Base-by-base conservation (phyloP, 1,140 invertebrate genomes). In the Nilaparvata lugens region DNA sequence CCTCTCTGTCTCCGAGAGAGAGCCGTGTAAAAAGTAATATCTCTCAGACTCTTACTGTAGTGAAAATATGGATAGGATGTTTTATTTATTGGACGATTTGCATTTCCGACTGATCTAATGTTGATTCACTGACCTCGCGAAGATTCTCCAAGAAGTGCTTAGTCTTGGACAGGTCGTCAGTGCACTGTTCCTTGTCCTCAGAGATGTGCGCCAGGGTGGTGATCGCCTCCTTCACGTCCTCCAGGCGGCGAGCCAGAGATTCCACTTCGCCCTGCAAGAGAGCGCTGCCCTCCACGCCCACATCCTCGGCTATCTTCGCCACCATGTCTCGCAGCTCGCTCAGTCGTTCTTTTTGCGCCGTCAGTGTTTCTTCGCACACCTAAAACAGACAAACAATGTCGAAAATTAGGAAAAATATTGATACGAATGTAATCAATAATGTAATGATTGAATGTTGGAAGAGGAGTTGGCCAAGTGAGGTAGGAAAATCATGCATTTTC, bases 201-300 rank as follows among this genome's bases (percentile, higher is more conserved):
- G 87, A 87, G 24, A 87, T 82, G 68, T 89, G 84, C 18, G 86
- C 86, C 62, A 92, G 71, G 7, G 81, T 79, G 45, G 83, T 83
- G 4, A 91, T 78, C 13, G 85, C 81, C 61, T 87, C 83, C 48
- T 85, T 79, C 43, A 89, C 85, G 69, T 89, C 81, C 66, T 88
- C 82, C 38, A 92, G 77, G n/a, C 84, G 78, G 58, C 82, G 78
- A 16, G 86, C 87, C n/a, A 91, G 73, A 0, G 84, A 83, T 64
- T 89, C 86, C 6, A 90, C 81, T 68, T 91, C 88, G n/a, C 82
- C 81, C 38, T 85, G 83, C 43, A 91, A 74, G 0, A 87, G 79
- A 11, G 81, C 77, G 40, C 80, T 78, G 4, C 78, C 79, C 68
- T 86, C 83, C 52, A 88, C 76, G 18, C 88, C 87, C 19, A 89